These are phyloP conservation scores for Lasioglossum albipes DNA, from an alignment of 1,140 invertebrate species.

Conservation along the genomic window DNA sequence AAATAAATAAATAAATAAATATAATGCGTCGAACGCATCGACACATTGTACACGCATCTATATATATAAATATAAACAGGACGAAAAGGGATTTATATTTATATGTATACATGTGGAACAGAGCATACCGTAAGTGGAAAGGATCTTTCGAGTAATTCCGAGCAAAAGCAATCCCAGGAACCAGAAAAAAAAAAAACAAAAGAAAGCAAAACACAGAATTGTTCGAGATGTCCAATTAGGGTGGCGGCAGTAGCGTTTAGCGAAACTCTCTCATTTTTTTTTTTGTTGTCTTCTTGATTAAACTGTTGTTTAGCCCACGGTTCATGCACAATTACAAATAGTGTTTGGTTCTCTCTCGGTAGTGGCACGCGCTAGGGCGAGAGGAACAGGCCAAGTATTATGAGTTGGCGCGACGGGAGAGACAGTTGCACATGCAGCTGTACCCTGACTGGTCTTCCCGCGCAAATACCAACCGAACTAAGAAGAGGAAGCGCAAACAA, in stretches of 20 bases:
- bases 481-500: slow-evolving; percentile 99
- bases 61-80: background rate
- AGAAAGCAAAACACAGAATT: slow-evolving; percentile 26
- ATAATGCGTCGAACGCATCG: slow-evolving; percentile 41
- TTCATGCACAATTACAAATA: slow-evolving; percentile 70
- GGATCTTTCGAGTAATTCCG: background rate
- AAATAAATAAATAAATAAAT: too few relatives aligned
- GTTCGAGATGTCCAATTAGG: slow-evolving; percentile 67
- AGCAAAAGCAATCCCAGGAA: slow-evolving; percentile 8
- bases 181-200: slow-evolving; percentile 17
- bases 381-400: slow-evolving; percentile 99
- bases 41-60: background rate
- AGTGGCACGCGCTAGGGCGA: slow-evolving; percentile 99
- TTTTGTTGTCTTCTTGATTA: slow-evolving; percentile 66
- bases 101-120: slow-evolving; percentile 2
- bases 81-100: slow-evolving; percentile 13
- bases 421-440: slow-evolving; percentile 98
- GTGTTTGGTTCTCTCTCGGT: slow-evolving; percentile 79
- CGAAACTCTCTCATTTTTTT: slow-evolving; percentile 61
- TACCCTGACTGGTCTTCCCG: slow-evolving; percentile 99
- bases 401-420: slow-evolving; percentile 98
- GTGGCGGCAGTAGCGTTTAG: slow-evolving; percentile 78
- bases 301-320: slow-evolving; percentile 73
- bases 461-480: slow-evolving; percentile 97
- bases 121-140: slow-evolving; percentile 13